phyloP scores from a whole-genome alignment of 2,113 vertebrate genomes.

The Grammomys dolichurus region DNA sequence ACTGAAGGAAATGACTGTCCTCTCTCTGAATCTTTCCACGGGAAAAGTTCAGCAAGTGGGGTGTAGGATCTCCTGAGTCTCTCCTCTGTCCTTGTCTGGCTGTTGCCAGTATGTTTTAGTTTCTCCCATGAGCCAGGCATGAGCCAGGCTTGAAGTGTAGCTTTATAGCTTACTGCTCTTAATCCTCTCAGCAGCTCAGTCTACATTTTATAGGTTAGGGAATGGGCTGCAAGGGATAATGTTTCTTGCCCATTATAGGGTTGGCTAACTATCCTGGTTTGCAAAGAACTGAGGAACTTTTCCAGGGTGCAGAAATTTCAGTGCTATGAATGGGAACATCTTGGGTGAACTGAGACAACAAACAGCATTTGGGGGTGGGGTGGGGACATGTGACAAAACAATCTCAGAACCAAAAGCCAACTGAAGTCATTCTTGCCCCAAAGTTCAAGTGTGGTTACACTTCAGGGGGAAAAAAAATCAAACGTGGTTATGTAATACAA shows the following conservation, averaged over 20 bases:
- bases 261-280: neutral
- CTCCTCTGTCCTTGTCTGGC: neutral
- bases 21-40: neutral
- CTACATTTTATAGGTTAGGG: neutral
- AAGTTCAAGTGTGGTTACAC: neutral
- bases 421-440: neutral
- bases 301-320: neutral
- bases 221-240: neutral
- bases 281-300: neutral
- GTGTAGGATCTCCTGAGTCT: neutral
- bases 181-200: conserved; percentile 23
- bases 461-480: neutral
- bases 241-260: neutral
- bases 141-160: neutral
- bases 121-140: neutral
- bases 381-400: neutral
- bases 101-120: neutral
- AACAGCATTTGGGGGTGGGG: neutral
- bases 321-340: neutral
- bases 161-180: neutral
- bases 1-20: neutral
- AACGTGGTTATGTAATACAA: neutral
- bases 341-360: neutral
- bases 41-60: neutral
- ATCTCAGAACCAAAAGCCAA: conserved; percentile 16